These are phyloP conservation scores for Electrophaes corylata DNA, from an alignment of 2,888 invertebrate genomes.

Conservation along the genomic window DNA sequence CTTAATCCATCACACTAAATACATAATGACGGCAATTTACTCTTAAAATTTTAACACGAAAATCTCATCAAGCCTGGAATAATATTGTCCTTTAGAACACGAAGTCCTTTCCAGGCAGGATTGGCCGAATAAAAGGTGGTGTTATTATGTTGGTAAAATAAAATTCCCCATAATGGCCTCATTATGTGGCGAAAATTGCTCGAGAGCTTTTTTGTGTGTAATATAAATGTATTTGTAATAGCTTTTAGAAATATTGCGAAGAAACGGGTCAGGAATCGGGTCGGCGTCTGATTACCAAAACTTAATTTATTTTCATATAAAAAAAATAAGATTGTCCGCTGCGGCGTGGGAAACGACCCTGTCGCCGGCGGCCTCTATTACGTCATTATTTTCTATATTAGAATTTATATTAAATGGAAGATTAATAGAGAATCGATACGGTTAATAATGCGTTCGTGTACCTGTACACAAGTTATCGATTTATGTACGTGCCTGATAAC, in stretches of 20 bases:
- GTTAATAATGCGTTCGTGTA: constrained; percentile 61
- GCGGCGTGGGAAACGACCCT: constrained; percentile 82
- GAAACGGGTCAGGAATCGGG: constrained; percentile 75
- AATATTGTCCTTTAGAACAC: constrained; percentile 81
- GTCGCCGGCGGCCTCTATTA: constrained; percentile 83
- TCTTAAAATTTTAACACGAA: constrained; percentile 81
- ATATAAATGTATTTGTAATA: constrained; percentile 85
- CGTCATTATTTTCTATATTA: constrained; percentile 84
- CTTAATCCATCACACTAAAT: constrained; percentile 75
- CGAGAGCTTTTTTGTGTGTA: constrained; percentile 81
- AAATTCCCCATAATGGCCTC: constrained; percentile 83
- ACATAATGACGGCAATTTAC: constrained; percentile 79
- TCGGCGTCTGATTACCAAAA: constrained; percentile 80
- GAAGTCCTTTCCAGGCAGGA: constrained; percentile 75
- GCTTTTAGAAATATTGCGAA: constrained; percentile 84
- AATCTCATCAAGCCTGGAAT: constrained; percentile 79
- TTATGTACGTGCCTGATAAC: constrained; percentile 31
- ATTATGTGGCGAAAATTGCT: constrained; percentile 85
- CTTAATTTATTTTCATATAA: constrained; percentile 81
- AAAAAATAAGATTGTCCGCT: constrained; percentile 76
- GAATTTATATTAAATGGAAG: constrained; percentile 78
- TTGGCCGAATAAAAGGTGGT: constrained; percentile 79
- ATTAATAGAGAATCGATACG: constrained; percentile 82
- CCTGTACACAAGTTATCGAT: constrained; percentile 39
- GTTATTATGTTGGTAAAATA: constrained; percentile 85